These are phyloP conservation scores for Sardina pilchardus DNA, from an alignment of 2,113 vertebrate genomes.

Conservation along the genomic window DNA sequence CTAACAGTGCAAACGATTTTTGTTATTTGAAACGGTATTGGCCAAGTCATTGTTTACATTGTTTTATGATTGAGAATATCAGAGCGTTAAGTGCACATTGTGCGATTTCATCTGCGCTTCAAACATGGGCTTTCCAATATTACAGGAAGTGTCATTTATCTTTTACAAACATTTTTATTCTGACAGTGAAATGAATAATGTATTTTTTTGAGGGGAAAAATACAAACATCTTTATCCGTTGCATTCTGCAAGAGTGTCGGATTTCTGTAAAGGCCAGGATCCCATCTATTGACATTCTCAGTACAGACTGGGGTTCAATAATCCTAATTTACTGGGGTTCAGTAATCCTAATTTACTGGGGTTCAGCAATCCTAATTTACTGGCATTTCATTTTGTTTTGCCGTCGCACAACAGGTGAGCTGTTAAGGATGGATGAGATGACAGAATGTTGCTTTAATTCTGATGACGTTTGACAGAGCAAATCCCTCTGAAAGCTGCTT, in stretches of 20 bases:
- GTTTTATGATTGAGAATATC: background rate
- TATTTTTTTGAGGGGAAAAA: background rate
- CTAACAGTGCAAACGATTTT: constrained; percentile 3
- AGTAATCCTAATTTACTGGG: too few species aligned
- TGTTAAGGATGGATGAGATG: background rate
- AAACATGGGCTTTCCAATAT: background rate
- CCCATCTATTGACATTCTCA: background rate
- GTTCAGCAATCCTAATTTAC: too few species aligned
- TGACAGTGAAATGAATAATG: background rate
- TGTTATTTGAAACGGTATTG: background rate
- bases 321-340: too few species aligned
- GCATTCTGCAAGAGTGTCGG: background rate
- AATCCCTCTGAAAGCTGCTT: constrained; percentile 67
- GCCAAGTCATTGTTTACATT: background rate
- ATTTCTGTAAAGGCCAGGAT: background rate
- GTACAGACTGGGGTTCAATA: background rate
- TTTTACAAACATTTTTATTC: background rate
- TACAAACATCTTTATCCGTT: background rate
- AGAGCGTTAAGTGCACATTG: background rate
- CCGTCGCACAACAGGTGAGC: background rate
- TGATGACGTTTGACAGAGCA: background rate
- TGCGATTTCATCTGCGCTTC: background rate
- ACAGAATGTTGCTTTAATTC: background rate
- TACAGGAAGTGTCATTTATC: background rate
- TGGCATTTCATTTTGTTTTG: background rate